These are phyloP conservation scores for Rotaria macrura DNA, from an alignment of 2,888 invertebrate genomes.

Conservation along the genomic window DNA sequence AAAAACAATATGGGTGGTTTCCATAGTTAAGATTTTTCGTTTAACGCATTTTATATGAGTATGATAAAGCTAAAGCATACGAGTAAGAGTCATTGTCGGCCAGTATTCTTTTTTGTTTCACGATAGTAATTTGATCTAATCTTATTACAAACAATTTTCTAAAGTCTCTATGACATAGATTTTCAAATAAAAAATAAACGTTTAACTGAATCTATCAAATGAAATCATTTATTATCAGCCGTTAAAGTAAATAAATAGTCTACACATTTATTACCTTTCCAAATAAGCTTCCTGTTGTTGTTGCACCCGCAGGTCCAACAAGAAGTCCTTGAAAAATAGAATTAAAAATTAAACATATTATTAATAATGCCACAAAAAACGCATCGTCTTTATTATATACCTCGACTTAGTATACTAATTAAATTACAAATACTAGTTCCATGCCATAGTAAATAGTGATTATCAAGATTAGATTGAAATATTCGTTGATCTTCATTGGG, in stretches of 20 bases:
- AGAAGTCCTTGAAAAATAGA: slow-evolving; percentile 40
- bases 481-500: slow-evolving; percentile 40
- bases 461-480: slow-evolving; percentile 37
- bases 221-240: too few relatives aligned
- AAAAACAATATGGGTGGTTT: too few relatives aligned
- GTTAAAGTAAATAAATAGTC: background rate
- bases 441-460: slow-evolving; percentile 52
- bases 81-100: too few relatives aligned
- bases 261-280: slow-evolving; percentile 44
- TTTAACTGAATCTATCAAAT: too few relatives aligned
- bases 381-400: slow-evolving; percentile 37
- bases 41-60: too few relatives aligned
- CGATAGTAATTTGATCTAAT: too few relatives aligned
- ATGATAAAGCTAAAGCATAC: too few relatives aligned
- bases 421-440: slow-evolving; percentile 52
- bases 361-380: background rate
- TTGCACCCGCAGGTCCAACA: slow-evolving; percentile 50
- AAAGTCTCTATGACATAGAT: too few relatives aligned
- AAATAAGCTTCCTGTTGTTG: slow-evolving; percentile 48
- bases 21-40: too few relatives aligned
- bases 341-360: background rate
- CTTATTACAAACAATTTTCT: too few relatives aligned
- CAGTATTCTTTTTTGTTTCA: too few relatives aligned
- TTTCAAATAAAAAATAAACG: too few relatives aligned
- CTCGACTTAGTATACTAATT: slow-evolving; percentile 51